Conservation (phyloP, 2,888 invertebrate species). For the Tryphoninae sp. region DNA sequence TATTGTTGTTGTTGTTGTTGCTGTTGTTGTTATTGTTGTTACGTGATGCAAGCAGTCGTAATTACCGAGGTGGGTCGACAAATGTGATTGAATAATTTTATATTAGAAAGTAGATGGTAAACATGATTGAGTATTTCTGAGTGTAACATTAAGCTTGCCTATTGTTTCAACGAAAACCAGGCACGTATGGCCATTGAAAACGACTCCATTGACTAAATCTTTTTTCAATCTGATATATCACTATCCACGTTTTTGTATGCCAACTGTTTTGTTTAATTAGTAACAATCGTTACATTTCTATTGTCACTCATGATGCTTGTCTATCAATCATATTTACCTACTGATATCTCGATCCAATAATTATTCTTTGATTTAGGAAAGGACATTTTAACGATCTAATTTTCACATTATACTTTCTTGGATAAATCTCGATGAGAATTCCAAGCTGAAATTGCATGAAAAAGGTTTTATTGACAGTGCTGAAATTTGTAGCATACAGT, state of each 20-base stretch:
- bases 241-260: slow-evolving; percentile 18
- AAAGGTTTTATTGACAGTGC: background rate
- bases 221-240: slow-evolving; percentile 26
- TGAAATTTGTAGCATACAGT: background rate
- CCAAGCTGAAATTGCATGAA: background rate
- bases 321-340: slow-evolving; percentile 1
- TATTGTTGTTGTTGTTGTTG: slow-evolving; percentile 30
- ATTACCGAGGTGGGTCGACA: slow-evolving; percentile 39
- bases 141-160: slow-evolving; percentile 37
- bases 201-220: slow-evolving; percentile 30
- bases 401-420: slow-evolving; percentile 1
- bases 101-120: slow-evolving; percentile 47
- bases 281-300: slow-evolving; percentile 41
- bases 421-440: background rate
- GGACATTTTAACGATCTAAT: slow-evolving; percentile 2
- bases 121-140: slow-evolving; percentile 44
- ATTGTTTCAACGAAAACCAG: slow-evolving; percentile 12
- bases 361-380: background rate
- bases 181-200: slow-evolving; percentile 36
- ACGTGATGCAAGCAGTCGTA: slow-evolving; percentile 40
- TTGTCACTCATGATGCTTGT: slow-evolving; percentile 34
- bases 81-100: slow-evolving; percentile 61
- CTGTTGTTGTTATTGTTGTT: slow-evolving; percentile 34
- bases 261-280: slow-evolving; percentile 30
- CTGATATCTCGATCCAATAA: slow-evolving; percentile 16